Evolutionary conservation across 2,888 invertebrate genomes (phyloP).

Genomic region (Philhelius pedissequus): DNA sequence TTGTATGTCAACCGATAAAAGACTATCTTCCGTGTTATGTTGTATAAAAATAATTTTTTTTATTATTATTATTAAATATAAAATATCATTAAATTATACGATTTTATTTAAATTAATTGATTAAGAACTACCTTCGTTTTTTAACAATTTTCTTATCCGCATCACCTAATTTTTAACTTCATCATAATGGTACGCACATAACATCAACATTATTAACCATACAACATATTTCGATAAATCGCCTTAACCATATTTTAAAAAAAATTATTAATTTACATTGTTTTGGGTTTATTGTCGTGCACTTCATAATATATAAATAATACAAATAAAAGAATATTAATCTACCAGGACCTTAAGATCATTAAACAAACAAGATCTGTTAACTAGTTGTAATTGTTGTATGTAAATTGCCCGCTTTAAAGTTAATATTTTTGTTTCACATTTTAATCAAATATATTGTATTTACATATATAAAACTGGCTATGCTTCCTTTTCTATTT

Average conservation of each 20-base stretch:
- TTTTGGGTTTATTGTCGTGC: conserved; percentile 13
- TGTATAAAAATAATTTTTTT: too few species aligned
- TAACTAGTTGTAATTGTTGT: conserved; percentile 46
- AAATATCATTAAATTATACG: too few species aligned
- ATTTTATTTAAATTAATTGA: too few species aligned
- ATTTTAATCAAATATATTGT: not conserved
- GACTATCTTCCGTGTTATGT: too few species aligned
- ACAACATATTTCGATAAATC: not conserved
- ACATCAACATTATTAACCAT: not conserved
- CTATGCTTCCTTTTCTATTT: conserved; percentile 39
- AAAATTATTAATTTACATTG: not conserved
- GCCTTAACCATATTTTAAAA: not conserved
- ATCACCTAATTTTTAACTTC: not conserved
- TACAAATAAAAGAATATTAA: not conserved
- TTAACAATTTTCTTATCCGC: not conserved
- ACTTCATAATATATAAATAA: not conserved
- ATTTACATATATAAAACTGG: conserved; percentile 5
- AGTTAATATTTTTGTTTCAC: conserved; percentile 25
- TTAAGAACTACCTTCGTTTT: not conserved
- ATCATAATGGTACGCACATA: not conserved
- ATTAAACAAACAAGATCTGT: not conserved
- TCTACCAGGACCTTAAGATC: conserved; percentile 5
- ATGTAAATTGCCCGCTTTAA: conserved; percentile 46
- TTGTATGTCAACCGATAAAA: too few species aligned
- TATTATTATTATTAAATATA: too few species aligned